Percentiles rank a stretch among this genome's conserved stretches.
Evolutionary conservation across 2,797 vertebrate species (phyloP).

Genomic region (Limnodromus scolopaceus): DNA sequence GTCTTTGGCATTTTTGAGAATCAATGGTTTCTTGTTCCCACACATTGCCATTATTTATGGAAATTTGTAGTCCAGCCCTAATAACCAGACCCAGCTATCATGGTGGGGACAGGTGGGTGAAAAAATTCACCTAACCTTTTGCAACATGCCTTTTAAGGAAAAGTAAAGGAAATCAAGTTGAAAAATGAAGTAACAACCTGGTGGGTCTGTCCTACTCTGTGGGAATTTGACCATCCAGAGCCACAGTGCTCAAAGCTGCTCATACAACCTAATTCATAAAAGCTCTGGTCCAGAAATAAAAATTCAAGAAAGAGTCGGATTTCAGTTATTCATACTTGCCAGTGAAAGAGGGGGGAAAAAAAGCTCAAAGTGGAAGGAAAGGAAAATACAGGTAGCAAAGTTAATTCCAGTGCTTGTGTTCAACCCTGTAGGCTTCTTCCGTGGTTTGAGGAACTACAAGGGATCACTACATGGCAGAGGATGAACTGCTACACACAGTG

Average conservation of each 20-base stretch:
- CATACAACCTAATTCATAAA: neutral
- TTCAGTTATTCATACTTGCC: neutral
- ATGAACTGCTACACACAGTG: neutral
- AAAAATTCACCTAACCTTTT: neutral
- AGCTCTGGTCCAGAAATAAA: neutral
- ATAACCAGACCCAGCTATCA: neutral
- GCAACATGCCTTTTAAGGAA: neutral
- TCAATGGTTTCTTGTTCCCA: conserved; percentile 45
- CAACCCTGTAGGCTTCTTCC: neutral
- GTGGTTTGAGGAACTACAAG: neutral
- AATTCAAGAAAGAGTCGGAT: neutral
- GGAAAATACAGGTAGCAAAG: neutral
- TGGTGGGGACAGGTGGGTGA: neutral
- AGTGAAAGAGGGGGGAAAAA: neutral
- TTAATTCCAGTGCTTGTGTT: neutral
- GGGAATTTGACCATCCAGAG: neutral
- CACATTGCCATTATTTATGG: neutral
- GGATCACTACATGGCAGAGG: neutral
- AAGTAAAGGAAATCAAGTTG: neutral
- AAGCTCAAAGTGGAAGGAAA: neutral
- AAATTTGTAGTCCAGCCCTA: neutral
- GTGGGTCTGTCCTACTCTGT: neutral
- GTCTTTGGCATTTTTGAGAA: conserved; percentile 41
- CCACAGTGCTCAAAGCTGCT: neutral
- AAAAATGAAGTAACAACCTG: neutral